Evolutionary conservation across 2,113 vertebrate genomes (phyloP), one percentile per base, ranked within the genome.

Genomic region (Mustela nigripes): DNA sequence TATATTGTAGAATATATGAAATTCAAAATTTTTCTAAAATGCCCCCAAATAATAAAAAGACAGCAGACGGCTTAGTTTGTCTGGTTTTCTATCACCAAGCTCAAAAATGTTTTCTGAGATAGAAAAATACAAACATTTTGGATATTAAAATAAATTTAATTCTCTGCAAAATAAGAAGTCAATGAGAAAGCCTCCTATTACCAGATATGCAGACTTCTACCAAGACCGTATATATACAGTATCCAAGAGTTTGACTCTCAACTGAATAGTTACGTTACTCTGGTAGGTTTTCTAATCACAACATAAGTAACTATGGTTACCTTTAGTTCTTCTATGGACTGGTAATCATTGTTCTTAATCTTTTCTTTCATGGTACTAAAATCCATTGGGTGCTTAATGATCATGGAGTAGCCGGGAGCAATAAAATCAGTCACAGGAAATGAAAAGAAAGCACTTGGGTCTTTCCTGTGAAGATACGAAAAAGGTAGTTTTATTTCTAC

Each of bases 361-460:
- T 99, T 99, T 92, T 99, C 99, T 98, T 99, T 99, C 98, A 99
- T 99, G 50, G 99, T 99, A 97, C 99, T 99, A 97, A 99, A 99
- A 98, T 99, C 99, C 99, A 99, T 99, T 9, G 99, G 99, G 93
- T 99, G 99, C 98, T 99, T 99, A 98, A 99, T 99, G 97, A 99
- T 99, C 97, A 99, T 98, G 50, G 99, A 99, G 98, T 99, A 99
- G 96, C 99, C 99, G 10, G 99, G 99, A 89, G 99, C 99, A 95
- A 99, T 99, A 95, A 99, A 99, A 98, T 99, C 99, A 58, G 99
- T 99, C 98, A 99, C 99, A 58, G 99, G 99, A 98, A 99, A 99
- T 50, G 99, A 99, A 98, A 99, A 99, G 99, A 99, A 99, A 7
- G 99, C 99, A 97, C 99, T 99, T 91, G 99, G 99, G 98, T 99